phyloP scores from a whole-genome alignment of 2,797 vertebrate genomes.

The Pipistrellus kuhlii region DNA sequence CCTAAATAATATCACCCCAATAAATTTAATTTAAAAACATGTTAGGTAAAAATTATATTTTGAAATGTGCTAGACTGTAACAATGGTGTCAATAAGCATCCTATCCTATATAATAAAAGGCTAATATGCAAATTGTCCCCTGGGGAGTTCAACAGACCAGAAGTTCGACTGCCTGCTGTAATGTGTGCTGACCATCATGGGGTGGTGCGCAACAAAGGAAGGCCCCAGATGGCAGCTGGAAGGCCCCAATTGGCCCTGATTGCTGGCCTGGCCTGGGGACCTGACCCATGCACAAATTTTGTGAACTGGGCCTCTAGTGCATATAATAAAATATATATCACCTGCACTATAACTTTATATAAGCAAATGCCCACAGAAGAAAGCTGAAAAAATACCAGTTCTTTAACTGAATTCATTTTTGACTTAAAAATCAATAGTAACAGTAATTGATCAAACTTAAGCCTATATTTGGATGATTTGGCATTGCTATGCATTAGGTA shows the following conservation, averaged over 20 bases:
- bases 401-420: neutral
- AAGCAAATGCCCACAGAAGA: neutral
- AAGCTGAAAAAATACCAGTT: neutral
- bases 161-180: too few species aligned
- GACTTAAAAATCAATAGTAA: conserved; percentile 24
- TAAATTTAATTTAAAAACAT: neutral
- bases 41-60: neutral
- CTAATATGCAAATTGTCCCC: too few species aligned
- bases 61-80: neutral
- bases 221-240: too few species aligned
- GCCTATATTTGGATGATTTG: neutral
- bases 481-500: neutral
- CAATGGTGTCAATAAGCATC: neutral
- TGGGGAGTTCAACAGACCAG: too few species aligned
- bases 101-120: too few species aligned
- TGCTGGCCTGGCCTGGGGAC: too few species aligned
- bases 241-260: too few species aligned
- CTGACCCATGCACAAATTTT: too few species aligned
- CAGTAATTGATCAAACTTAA: conserved; percentile 14
- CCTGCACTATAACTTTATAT: neutral
- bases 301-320: too few species aligned
- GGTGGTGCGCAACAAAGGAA: too few species aligned
- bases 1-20: neutral
- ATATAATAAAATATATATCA: neutral
- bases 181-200: too few species aligned